These are phyloP conservation scores for Cyaniris semiargus DNA, from an alignment of 2,888 invertebrate species.

Conservation along the genomic window DNA sequence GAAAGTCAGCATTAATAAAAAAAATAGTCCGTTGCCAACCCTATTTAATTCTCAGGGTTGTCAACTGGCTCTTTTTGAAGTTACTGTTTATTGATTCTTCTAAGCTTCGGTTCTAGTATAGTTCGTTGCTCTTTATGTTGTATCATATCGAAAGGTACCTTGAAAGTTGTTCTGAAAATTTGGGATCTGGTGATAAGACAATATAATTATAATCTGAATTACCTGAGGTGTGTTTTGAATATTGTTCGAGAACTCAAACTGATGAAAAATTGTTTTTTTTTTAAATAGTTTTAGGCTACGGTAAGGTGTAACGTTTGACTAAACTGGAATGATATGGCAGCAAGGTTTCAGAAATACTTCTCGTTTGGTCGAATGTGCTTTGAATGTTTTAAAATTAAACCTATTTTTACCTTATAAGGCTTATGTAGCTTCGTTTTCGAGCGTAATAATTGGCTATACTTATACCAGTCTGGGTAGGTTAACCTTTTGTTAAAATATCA, in stretches of 20 bases:
- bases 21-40: not conserved
- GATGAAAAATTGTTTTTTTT: slow-evolving; percentile 30
- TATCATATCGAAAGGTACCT: slow-evolving; percentile 68
- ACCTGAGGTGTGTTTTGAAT: slow-evolving; percentile 53
- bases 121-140: slow-evolving; percentile 23
- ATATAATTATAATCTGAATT: slow-evolving; percentile 58
- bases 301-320: not conserved
- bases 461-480: not conserved
- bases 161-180: slow-evolving; percentile 42
- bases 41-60: not conserved
- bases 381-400: not conserved
- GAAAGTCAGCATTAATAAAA: not conserved
- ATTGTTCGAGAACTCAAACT: slow-evolving; percentile 41
- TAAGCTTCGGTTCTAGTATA: not conserved
- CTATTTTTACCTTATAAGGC: not conserved
- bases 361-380: not conserved
- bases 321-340: slow-evolving; percentile 3
- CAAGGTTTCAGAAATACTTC: not conserved
- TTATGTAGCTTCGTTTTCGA: slow-evolving; percentile 12
- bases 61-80: not conserved
- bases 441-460: not conserved
- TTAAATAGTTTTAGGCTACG: not conserved
- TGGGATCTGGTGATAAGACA: slow-evolving; percentile 60
- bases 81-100: not conserved
- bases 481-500: not conserved